A percentile compares a stretch with the other conserved stretches of the same genome.
Conservation (phyloP, 2,797 vertebrate genomes). For the Echiichthys vipera region DNA sequence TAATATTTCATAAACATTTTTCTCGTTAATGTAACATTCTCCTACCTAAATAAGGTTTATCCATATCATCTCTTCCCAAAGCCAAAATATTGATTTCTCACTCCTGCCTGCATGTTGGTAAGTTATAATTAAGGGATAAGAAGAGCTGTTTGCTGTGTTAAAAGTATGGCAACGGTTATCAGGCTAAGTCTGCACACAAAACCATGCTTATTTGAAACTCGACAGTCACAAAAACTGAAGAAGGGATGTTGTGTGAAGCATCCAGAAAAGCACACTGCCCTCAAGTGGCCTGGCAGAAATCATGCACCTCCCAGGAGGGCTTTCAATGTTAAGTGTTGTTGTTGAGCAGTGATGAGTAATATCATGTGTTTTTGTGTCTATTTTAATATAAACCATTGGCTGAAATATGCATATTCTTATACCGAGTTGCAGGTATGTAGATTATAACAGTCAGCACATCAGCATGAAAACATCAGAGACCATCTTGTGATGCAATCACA, state of each 20-base stretch:
- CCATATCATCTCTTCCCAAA: not conserved
- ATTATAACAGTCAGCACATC: not conserved
- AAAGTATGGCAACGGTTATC: not conserved
- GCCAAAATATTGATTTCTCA: not conserved
- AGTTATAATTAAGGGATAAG: not conserved
- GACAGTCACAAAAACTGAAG: not conserved
- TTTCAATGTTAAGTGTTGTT: not conserved
- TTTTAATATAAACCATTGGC: not conserved
- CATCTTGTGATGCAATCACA: no score
- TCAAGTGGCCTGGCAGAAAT: constrained; percentile 45
- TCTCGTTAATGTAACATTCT: not conserved
- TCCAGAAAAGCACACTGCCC: constrained; percentile 62
- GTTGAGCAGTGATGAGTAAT: not conserved
- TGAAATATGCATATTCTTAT: not conserved
- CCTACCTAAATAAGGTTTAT: not conserved
- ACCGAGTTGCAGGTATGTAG: not conserved
- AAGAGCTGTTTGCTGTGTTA: not conserved
- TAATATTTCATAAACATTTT: not conserved
- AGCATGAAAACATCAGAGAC: not conserved
- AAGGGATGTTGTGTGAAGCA: not conserved
- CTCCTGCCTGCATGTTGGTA: not conserved
- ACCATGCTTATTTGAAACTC: constrained; percentile 8
- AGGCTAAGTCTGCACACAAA: not conserved
- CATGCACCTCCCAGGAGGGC: not conserved
- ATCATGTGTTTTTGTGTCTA: not conserved